Base-by-base conservation (phyloP, 2,113 vertebrate genomes). In the Calidris pugnax region DNA sequence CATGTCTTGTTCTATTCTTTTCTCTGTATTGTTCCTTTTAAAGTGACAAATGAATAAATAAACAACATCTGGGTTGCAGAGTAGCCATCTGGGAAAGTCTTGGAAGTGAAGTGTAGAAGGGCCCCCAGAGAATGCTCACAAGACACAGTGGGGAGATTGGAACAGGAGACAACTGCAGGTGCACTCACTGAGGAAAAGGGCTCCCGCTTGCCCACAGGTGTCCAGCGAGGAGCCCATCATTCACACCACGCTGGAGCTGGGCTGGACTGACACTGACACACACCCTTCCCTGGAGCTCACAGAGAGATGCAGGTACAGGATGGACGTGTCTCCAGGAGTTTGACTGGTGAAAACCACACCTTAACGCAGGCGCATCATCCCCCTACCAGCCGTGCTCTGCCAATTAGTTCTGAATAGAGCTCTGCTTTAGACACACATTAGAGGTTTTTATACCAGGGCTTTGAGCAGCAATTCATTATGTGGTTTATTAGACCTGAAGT, bases 21-120 rank as follows among this genome's bases (percentile, higher is more conserved):
- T 56, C 63, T 8, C 17, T 2, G 32, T 41, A 13, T 68, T 76
- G 50, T 20, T 87, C 43, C 57, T 85, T 91, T 85, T 53, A 72
- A 93, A 93, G 57, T 82, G 86, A 91, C 84, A 92, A 87, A 94
- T 64, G 45, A 78, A 91, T 64, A 90, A 86, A 95, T 53, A 97
- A 95, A 93, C 83, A 94, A 96, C 90, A 96, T 97, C 96, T 97
- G 94, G 90, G 48, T 47, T 95, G 74, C n/a, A 69, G 74, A 96
- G 41, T 43, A 93, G 71, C 90, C 94, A 97, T 87, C 86, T 94
- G 96, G 95, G 86, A 82, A 92, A 89, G 69, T 35, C 87, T 85
- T 82, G 69, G 64, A 69, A 92, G 37, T 27, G 69, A 78, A 89
- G 48, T 8, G 53, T 41, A 53, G 84, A 69, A 73, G 37, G 10